phyloP scores from a whole-genome alignment of 1,140 invertebrate species.

The Oscheius sp. region DNA sequence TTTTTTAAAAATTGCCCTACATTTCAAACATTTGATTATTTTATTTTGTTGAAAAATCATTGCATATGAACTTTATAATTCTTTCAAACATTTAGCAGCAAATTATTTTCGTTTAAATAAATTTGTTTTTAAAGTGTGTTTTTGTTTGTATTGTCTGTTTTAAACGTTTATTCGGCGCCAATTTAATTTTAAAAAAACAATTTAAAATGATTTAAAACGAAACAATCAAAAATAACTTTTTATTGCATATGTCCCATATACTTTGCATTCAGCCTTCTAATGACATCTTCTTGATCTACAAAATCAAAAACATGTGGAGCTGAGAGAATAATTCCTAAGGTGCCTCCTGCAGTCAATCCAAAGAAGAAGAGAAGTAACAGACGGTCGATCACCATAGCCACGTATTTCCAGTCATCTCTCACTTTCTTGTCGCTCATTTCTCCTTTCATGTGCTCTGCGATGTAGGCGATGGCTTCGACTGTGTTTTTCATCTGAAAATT shows the following conservation, averaged over 20 bases:
- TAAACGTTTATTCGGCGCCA: too few relatives aligned
- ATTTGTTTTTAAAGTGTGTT: too few relatives aligned
- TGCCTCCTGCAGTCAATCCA: constrained; percentile 87
- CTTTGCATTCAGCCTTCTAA: constrained; percentile 74
- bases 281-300: constrained; percentile 92
- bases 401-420: constrained; percentile 98
- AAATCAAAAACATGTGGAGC: constrained; percentile 98
- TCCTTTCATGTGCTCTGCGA: constrained; percentile 63
- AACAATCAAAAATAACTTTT: too few relatives aligned
- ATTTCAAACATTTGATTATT: too few relatives aligned
- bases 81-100: too few relatives aligned
- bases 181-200: too few relatives aligned
- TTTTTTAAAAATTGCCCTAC: too few relatives aligned
- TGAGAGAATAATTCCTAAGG: constrained; percentile 75
- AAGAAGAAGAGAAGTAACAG: constrained; percentile 95
- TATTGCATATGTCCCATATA: constrained; percentile 16
- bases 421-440: constrained; percentile 81
- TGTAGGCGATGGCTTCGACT: constrained; percentile 64
- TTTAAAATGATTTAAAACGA: too few relatives aligned
- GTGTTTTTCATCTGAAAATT: constrained; percentile 56
- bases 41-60: too few relatives aligned
- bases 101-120: too few relatives aligned
- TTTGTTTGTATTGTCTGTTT: too few relatives aligned
- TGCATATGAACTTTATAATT: too few relatives aligned
- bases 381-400: constrained; percentile 93